Base-by-base conservation (phyloP, 2,797 vertebrate genomes). In the Mastacembelus armatus region DNA sequence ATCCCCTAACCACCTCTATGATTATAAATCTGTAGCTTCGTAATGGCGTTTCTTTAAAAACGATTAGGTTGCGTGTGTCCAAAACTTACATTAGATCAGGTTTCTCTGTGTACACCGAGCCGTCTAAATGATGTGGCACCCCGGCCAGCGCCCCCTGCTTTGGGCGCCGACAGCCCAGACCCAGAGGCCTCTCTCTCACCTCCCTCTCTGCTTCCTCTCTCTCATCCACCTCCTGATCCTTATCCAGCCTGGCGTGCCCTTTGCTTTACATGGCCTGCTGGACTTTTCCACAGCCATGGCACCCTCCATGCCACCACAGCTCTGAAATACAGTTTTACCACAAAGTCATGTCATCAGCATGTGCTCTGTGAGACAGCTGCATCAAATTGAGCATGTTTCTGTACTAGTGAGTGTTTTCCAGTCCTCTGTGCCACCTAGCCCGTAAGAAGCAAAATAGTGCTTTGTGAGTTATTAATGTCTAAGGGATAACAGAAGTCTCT, bases 221-320 rank as follows among this genome's bases (percentile, higher is more conserved):
- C 81, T 74, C 71, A 47, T 80, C 73, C 68, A 75, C 52, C 35
- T 62, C 71, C 8, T 93, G 92, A 94, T 92, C 73, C 75, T 92
- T 68, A 94, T 92, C 64, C 81, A 66, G 81, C 66, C 70, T 91
- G 93, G 87, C 92, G 85, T 91, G 92, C 88, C 92, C 91, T 93
- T 94, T 90, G 83, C 80, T 91, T 90, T 66, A 66, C 80, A 79
- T 61, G 80, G 84, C 83, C 83, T 60, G 75, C 81, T 81, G 71
- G 74, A 68, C 80, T 52, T 66, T 74, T 74, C 68, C 60, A 44
- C 71, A 66, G 58, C 61, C 29, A 4, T 24, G 32, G 50, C 64
- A 69, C 63, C 68, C 69, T 58, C 52, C 40, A 7, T 48, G 66
- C 55, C 67, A 63, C 74, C 65, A 22, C 74, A 55, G 67, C 71